These are phyloP conservation scores for Odontocolon sp. DNA, from an alignment of 2,888 invertebrate genomes.

Conservation along the genomic window DNA sequence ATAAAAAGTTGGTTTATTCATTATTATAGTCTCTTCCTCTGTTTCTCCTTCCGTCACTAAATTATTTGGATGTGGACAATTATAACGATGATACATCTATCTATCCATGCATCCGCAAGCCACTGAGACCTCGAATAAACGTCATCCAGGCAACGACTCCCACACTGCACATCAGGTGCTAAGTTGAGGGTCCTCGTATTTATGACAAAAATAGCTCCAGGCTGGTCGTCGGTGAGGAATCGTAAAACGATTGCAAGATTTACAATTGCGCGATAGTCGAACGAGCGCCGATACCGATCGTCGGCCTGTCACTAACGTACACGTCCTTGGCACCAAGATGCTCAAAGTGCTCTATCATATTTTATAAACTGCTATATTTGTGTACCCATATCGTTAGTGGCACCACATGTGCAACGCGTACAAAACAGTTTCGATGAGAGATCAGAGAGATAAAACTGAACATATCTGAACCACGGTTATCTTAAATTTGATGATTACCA, in stretches of 20 bases:
- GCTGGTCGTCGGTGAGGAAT: constrained; percentile 53
- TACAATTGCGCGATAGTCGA: constrained; percentile 46
- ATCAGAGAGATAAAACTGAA: constrained; percentile 48
- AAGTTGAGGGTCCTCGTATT: constrained; percentile 48
- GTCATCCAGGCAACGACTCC: constrained; percentile 23
- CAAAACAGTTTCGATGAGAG: constrained; percentile 20
- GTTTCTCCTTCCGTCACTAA: background rate
- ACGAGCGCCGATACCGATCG: constrained; percentile 9
- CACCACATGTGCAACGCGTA: constrained; percentile 26
- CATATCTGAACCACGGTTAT: constrained; percentile 32
- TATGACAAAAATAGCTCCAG: constrained; percentile 48
- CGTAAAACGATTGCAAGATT: constrained; percentile 58
- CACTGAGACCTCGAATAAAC: background rate
- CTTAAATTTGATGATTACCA: constrained; percentile 38
- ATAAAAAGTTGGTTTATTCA: background rate
- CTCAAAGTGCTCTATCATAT: constrained; percentile 23
- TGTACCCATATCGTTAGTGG: background rate
- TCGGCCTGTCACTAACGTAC: constrained; percentile 17
- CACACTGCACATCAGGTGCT: too few relatives aligned
- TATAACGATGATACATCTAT: too few relatives aligned
- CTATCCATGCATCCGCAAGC: too few relatives aligned
- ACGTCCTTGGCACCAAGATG: constrained; percentile 50
- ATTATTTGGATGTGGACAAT: background rate
- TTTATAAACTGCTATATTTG: background rate
- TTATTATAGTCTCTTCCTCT: background rate